A percentile compares a stretch with the other conserved stretches of the same genome.
These are phyloP conservation scores for Sycophaga agraensis DNA, from an alignment of 1,140 invertebrate species.

Conservation along the genomic window DNA sequence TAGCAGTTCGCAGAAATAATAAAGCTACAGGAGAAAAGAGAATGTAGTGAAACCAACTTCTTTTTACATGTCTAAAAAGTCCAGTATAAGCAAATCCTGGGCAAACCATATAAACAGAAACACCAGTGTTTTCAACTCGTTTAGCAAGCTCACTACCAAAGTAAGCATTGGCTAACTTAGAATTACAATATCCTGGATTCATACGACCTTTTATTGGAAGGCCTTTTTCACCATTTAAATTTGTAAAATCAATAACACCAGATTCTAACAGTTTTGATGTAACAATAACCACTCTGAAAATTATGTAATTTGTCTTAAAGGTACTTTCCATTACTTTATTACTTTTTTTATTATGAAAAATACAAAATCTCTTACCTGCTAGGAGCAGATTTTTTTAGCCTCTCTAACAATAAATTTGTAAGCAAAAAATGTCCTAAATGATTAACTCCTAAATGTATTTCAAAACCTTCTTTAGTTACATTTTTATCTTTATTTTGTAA, in stretches of 20 bases:
- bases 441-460: conserved; percentile 80
- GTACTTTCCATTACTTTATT: conserved; percentile 9
- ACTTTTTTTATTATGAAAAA: no score
- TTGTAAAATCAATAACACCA: conserved; percentile 73
- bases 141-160: conserved; percentile 67
- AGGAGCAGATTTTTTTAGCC: conserved; percentile 64
- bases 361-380: no score
- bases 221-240: conserved; percentile 66
- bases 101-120: conserved; percentile 75
- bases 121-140: conserved; percentile 59
- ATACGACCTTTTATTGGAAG: conserved; percentile 55
- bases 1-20: conserved; percentile 70
- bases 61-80: conserved; percentile 67
- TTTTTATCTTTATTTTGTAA: conserved; percentile 52
- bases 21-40: conserved; percentile 69
- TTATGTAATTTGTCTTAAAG: not conserved
- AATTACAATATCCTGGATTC: conserved; percentile 75
- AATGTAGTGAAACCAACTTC: conserved; percentile 72
- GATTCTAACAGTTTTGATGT: conserved; percentile 62
- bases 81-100: conserved; percentile 85
- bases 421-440: conserved; percentile 84
- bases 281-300: conserved; percentile 60
- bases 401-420: conserved; percentile 74
- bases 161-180: conserved; percentile 77
- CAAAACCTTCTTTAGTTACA: conserved; percentile 78